Base-by-base conservation (phyloP, 2,113 vertebrate genomes). In the Tragulus kanchil region DNA sequence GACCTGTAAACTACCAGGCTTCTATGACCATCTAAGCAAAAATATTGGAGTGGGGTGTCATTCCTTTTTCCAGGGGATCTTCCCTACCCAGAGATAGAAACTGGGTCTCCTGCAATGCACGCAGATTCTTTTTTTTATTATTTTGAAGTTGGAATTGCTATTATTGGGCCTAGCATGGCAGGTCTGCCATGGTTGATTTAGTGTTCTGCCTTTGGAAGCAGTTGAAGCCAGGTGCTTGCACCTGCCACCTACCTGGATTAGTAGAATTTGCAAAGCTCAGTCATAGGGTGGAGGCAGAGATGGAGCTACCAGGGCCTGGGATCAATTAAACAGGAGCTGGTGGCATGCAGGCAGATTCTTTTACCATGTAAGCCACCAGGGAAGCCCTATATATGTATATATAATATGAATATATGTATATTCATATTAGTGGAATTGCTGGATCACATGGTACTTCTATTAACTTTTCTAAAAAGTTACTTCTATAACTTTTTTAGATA, bases 31-130 rank as follows among this genome's bases (percentile, higher is more conserved):
- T 75, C 67, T n/a, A 69, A 17, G 42, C 17, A 21, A 69, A 17
- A 21, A 42, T 11, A 36, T 9, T 71, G n/a, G 67, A 11, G 4
- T 42, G 21, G 36, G 65, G 17, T 0, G 0, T n/a, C n/a, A 42
- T 19, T 23, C 67, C 9, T 71, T 42, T 23, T 6, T 71, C 36
- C 19, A 42, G 67, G 67, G 9, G 17, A 42, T 42, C 17, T 36
- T 36, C 36, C 36, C 67, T 5, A 42, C 36, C 67, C 67, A 71
- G 36, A n/a, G 67, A 42, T 71, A 1, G 2, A 42, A 71, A n/a
- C 36, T 71, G 36, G 19, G 36, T 42, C n/a, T 42, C 67, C 67
- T 42, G 67, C 9, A 23, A 21, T 59, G 21, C 21, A 42, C n/a
- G 36, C 36, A 71, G 36, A 42, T 42, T 42, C 19, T 71, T 19